A percentile compares a stretch with the other conserved stretches of the same genome.
phyloP scores from a whole-genome alignment of 2,113 vertebrate genomes.

The Siniperca knerii region DNA sequence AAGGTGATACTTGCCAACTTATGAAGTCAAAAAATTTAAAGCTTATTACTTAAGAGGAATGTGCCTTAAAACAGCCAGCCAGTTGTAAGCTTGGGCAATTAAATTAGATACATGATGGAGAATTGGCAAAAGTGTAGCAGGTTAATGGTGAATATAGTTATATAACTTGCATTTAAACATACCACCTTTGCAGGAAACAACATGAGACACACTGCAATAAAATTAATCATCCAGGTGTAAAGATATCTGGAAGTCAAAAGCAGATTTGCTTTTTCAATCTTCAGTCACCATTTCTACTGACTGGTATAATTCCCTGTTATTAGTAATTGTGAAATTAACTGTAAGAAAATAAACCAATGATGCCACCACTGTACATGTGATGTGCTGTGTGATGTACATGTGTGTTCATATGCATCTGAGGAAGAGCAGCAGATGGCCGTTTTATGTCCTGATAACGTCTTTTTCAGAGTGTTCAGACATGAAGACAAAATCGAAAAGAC shows the following conservation, averaged over 20 bases:
- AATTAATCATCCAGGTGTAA: background rate
- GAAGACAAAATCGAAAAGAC: conserved; percentile 48
- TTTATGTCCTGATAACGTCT: conserved; percentile 56
- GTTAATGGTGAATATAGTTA: background rate
- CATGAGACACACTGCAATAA: background rate
- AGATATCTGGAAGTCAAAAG: background rate
- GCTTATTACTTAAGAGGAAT: background rate
- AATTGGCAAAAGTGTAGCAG: background rate
- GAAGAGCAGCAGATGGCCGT: conserved; percentile 54
- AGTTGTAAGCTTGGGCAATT: too few relatives aligned
- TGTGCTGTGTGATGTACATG: background rate
- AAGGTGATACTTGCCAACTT: background rate
- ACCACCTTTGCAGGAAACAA: background rate
- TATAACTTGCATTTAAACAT: background rate
- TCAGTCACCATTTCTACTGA: background rate
- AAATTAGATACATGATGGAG: background rate
- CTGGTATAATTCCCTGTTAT: background rate
- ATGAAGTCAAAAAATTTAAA: background rate
- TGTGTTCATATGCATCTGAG: background rate
- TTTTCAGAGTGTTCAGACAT: conserved; percentile 45
- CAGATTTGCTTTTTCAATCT: background rate
- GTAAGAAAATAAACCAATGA: background rate
- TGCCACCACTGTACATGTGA: background rate
- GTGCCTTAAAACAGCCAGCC: too few relatives aligned
- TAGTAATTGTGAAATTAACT: background rate